Base-by-base conservation (phyloP, 2,113 vertebrate species). In the Mellivora capensis region DNA sequence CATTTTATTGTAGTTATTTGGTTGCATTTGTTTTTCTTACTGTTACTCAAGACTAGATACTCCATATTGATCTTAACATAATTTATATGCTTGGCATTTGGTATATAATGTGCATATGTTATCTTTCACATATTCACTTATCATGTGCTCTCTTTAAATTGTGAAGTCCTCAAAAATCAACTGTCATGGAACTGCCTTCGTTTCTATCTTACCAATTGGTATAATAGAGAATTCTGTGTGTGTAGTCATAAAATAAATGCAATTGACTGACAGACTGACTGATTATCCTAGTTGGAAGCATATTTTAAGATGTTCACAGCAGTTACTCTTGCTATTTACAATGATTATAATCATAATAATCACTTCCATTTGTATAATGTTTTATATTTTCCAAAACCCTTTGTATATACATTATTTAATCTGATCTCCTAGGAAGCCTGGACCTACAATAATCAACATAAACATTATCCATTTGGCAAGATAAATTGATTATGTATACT, bases 241-340 rank as follows among this genome's bases (percentile, higher is more conserved):
- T 42, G 20, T 21, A 37, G 21, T 86, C 54, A 94, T 61, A 93
- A 96, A 87, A 84, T 54, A 90, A 91, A 52, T 2, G 12, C 17
- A 97, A 29, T 31, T 83, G 62, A 96, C 49, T 71, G 90, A 80
- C n/a, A 64, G 25, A 86, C 21, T 74, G 21, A 95, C 34, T 97
- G 93, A 97, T 97, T 97, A 91, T 76, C 49, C n/a, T 93, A 85
- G 47, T 83, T 98, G 93, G 67, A 98, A 98, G 96, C 64, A 83
- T 90, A 97, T 97, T 96, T 97, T 98, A 97, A 98, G 89, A 87
- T 98, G 97, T 98, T 97, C 95, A 97, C 31, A 97, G 87, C 57
- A 96, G 96, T 98, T 98, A 97, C 82, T 96, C 82, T 98, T 90
- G 94, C 87, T 97, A 77, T 85, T 98, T 98, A 94, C 97, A 83